phyloP scores from a whole-genome alignment of 1,140 invertebrate genomes.

The Phocides pigmalion region DNA sequence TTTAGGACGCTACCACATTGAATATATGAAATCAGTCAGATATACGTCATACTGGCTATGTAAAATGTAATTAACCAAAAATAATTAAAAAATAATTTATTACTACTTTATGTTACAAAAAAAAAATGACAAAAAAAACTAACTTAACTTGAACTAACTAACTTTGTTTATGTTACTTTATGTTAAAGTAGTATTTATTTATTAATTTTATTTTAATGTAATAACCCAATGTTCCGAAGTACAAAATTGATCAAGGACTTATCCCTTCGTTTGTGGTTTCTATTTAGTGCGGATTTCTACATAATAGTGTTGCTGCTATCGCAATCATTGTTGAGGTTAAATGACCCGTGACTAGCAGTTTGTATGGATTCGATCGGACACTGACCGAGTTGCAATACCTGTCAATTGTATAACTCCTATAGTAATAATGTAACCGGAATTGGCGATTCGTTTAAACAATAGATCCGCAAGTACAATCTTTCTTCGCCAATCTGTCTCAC shows the following conservation, averaged over 20 bases:
- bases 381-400: constrained; percentile 41
- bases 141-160: too few species aligned
- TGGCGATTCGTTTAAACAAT: constrained; percentile 3
- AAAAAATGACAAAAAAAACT: too few species aligned
- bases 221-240: too few species aligned
- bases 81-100: too few species aligned
- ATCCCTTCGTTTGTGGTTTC: constrained; percentile 27
- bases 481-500: constrained; percentile 4
- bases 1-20: too few species aligned
- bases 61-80: too few species aligned
- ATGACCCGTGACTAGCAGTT: constrained; percentile 49
- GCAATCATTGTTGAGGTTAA: constrained; percentile 48
- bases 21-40: too few species aligned
- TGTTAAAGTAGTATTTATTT: too few species aligned
- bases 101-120: too few species aligned
- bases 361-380: constrained; percentile 34
- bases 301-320: constrained; percentile 31
- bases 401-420: constrained; percentile 22
- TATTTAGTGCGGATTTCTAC: constrained; percentile 34
- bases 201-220: too few species aligned
- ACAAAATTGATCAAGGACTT: constrained; percentile 7
- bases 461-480: constrained; percentile 2
- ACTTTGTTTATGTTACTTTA: too few species aligned
- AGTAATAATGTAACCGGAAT: constrained; percentile 22
- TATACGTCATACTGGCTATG: too few species aligned